Base-by-base conservation (phyloP, 2,797 vertebrate genomes). In the Salarias fasciatus region DNA sequence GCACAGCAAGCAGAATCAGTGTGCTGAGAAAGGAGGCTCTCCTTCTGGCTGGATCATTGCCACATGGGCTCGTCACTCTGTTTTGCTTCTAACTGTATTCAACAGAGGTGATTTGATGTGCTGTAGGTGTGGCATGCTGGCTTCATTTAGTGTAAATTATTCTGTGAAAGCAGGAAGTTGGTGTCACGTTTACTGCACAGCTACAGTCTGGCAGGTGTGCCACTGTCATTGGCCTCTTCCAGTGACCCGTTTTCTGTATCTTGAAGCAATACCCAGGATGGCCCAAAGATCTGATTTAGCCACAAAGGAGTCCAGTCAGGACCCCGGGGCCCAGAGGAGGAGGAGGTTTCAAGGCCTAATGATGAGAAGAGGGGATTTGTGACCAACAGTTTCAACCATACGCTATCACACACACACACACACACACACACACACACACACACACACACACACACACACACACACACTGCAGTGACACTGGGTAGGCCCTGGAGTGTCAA, bases 401-500 rank as follows among this genome's bases (percentile, higher is more conserved):
- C 41, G 30, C 42, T 12, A 36, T 29, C 64, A 72, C 55, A 73
- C 65, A 75, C 66, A 66, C 24, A 18, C 18, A 24, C 18, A 24
- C 24, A 18, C 3, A 24, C 24, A 18, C 66, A 66, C 63, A 47
- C 43, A 52, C 53, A 59, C 40, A 60, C 53, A 57, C 67, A 66
- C 24, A 18, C 18, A 24, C 18, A 24, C 24, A 18, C 3, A 24
- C 24, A 18, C 66, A 66, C 63, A 47, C 43, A 52, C 53, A 59
- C 40, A 60, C 53, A 57, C 44, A 68, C 53, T 71, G 58, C n/a
- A n/a, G 41, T 76, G 72, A 80, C 65, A 75, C 56, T 46, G 41
- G 50, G 63, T 77, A 75, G 78, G 59, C 87, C 79, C 85, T 75
- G 37, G 63, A 81, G 84, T 85, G 74, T 83, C 82, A 89, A 81